phyloP scores from a whole-genome alignment of 1,140 invertebrate genomes.

The Drosophila micromelanica region DNA sequence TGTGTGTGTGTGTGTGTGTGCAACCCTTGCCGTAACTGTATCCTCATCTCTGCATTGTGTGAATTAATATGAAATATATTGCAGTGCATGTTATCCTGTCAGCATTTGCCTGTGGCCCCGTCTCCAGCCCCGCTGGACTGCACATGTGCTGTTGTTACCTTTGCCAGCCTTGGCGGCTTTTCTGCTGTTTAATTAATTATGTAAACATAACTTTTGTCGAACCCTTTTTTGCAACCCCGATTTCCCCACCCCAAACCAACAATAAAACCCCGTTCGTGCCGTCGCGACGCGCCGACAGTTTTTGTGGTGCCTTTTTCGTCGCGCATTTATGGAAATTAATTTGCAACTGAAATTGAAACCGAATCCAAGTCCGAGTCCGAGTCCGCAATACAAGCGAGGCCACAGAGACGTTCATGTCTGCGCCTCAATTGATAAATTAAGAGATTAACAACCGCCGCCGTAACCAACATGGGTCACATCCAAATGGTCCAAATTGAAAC shows the following conservation, averaged over 20 bases:
- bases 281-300: conserved; percentile 5
- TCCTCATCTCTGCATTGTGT: conserved; percentile 23
- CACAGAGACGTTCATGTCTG: conserved; percentile 2
- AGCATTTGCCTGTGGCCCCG: conserved; percentile 2
- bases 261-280: not conserved
- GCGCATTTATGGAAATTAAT: conserved; percentile 83
- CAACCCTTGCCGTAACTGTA: conserved; percentile 28
- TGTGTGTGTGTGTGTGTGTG: no score
- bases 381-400: not conserved
- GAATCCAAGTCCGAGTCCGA: conserved; percentile 2
- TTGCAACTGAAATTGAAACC: conserved; percentile 79
- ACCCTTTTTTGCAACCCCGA: conserved; percentile 54
- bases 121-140: conserved; percentile 2
- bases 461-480: conserved; percentile 59
- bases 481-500: conserved; percentile 40
- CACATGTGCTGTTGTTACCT: conserved; percentile 45
- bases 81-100: conserved; percentile 18
- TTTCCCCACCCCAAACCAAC: not conserved
- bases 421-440: conserved; percentile 76
- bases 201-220: conserved; percentile 79
- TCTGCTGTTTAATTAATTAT: conserved; percentile 83
- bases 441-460: conserved; percentile 73
- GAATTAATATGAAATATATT: conserved; percentile 48
- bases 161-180: conserved; percentile 39
- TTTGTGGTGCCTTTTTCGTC: conserved; percentile 29